Evolutionary conservation across 2,113 vertebrate genomes (phyloP).

Genomic region (Charina bottae): DNA sequence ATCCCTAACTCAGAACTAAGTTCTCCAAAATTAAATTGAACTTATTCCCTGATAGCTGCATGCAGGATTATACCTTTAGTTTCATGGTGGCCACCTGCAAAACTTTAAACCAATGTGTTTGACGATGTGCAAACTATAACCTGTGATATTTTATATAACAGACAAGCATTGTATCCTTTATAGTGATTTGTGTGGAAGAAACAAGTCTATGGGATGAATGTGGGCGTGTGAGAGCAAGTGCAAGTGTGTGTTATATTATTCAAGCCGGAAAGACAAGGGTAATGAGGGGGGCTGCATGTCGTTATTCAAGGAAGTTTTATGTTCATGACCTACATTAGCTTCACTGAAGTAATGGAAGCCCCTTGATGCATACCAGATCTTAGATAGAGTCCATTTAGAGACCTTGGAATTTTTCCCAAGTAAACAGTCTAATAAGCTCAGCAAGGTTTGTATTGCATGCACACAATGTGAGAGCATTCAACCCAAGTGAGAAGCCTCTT

Average conservation of each 20-base stretch:
- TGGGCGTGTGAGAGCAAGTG: not conserved
- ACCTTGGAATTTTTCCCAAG: conserved; percentile 26
- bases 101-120: not conserved
- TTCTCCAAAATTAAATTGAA: not conserved
- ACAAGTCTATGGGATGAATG: not conserved
- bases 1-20: not conserved
- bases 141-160: not conserved
- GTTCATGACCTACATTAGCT: conserved; percentile 1
- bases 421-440: conserved; percentile 17
- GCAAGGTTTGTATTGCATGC: conserved; percentile 11
- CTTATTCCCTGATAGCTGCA: not conserved
- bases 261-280: not conserved
- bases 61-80: not conserved
- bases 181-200: not conserved
- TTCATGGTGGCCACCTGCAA: not conserved
- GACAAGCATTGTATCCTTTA: not conserved
- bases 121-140: too few relatives aligned
- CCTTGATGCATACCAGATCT: conserved; percentile 29
- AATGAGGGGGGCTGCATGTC: not conserved
- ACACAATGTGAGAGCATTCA: conserved; percentile 3
- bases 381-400: conserved; percentile 24
- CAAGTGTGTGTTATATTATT: not conserved
- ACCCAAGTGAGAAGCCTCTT: conserved; percentile 9
- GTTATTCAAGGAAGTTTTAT: conserved; percentile 1
- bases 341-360: conserved; percentile 18